A percentile compares a stretch with the other conserved stretches of the same genome.
These are phyloP conservation scores for Watsonalla binaria DNA, from an alignment of 2,888 invertebrate species.

Conservation along the genomic window DNA sequence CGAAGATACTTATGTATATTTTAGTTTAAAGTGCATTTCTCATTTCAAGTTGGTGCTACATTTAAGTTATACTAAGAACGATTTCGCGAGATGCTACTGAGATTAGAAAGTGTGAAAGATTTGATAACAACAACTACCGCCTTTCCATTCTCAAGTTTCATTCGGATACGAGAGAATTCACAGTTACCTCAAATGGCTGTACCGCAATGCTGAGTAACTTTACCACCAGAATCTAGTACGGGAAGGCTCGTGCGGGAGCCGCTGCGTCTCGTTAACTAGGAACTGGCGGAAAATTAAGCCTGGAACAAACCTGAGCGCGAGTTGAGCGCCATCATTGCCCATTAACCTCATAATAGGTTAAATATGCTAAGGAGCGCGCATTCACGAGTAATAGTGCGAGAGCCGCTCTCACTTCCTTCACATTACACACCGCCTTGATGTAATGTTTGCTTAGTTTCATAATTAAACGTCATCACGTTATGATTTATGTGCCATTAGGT, in stretches of 20 bases:
- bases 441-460: slow-evolving; percentile 1
- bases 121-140: too few species aligned
- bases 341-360: slow-evolving; percentile 69
- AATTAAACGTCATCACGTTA: neutral
- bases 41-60: too few species aligned
- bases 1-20: too few species aligned
- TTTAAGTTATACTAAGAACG: too few species aligned
- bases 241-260: slow-evolving; percentile 15
- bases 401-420: slow-evolving; percentile 31
- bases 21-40: too few species aligned
- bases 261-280: slow-evolving; percentile 45
- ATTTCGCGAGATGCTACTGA: too few species aligned
- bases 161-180: too few species aligned
- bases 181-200: too few species aligned
- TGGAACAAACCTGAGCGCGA: slow-evolving; percentile 33
- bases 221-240: slow-evolving; percentile 15
- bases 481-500: neutral
- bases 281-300: slow-evolving; percentile 56
- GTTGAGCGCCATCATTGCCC: slow-evolving; percentile 55
- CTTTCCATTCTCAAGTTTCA: too few species aligned
- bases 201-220: neutral
- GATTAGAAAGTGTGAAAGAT: too few species aligned
- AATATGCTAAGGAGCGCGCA: slow-evolving; percentile 65
- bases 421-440: slow-evolving; percentile 11
- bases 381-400: slow-evolving; percentile 45